These are phyloP conservation scores for Drosophila pruinosa DNA, from an alignment of 1,140 invertebrate genomes.

Conservation along the genomic window DNA sequence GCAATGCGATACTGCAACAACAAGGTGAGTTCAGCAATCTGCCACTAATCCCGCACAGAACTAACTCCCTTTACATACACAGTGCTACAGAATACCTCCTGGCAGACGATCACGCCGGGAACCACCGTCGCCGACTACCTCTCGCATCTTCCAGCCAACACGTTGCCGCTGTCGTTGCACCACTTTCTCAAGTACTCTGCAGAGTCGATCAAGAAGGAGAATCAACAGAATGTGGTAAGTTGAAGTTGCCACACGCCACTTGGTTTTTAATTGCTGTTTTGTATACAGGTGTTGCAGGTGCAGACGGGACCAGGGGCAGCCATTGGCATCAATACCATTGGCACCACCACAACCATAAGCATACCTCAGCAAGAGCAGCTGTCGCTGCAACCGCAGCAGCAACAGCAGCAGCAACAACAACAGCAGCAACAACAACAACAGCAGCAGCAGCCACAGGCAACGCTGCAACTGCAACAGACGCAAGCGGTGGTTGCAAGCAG, in stretches of 20 bases:
- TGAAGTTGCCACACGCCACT: neutral
- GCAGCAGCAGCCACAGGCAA: slow-evolving; percentile 36
- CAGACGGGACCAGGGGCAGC: slow-evolving; percentile 80
- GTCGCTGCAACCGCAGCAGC: slow-evolving; percentile 59
- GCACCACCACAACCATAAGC: slow-evolving; percentile 78
- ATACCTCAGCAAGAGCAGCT: slow-evolving; percentile 76
- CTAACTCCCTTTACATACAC: neutral
- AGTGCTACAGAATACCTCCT: slow-evolving; percentile 83
- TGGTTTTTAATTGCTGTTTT: neutral
- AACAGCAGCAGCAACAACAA: slow-evolving; percentile 53
- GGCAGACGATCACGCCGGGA: slow-evolving; percentile 90
- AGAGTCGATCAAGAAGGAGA: slow-evolving; percentile 89
- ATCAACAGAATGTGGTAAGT: slow-evolving; percentile 81
- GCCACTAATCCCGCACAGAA: neutral
- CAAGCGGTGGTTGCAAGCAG: slow-evolving; percentile 25
- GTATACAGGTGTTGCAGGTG: slow-evolving; percentile 69
- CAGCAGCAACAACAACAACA: slow-evolving; percentile 61
- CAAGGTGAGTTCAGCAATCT: slow-evolving; percentile 55
- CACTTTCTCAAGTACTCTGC: slow-evolving; percentile 93
- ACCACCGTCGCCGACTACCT: slow-evolving; percentile 92
- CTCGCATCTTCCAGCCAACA: slow-evolving; percentile 88
- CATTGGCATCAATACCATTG: slow-evolving; percentile 78
- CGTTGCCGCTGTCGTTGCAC: slow-evolving; percentile 90
- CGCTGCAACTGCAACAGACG: slow-evolving; percentile 81
- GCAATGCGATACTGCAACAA: slow-evolving; percentile 81